A percentile compares a stretch with the other conserved stretches of the same genome.
Evolutionary conservation across 2,113 vertebrate species (phyloP).

Genomic region (Tragelaphus buxtoni): DNA sequence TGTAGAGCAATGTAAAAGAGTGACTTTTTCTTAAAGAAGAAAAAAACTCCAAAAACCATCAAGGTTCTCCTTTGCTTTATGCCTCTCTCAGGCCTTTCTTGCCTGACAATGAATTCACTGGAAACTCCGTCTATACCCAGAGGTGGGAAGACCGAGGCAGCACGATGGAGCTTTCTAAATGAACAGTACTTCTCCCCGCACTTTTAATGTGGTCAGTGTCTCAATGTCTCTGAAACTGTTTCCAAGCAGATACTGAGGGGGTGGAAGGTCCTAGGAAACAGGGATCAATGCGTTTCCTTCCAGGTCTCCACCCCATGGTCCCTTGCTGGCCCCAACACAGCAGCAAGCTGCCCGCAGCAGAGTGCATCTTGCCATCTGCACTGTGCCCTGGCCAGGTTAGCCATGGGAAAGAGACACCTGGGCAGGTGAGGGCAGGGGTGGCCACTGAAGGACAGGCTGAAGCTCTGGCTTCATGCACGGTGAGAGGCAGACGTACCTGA

Average conservation of each 20-base stretch:
- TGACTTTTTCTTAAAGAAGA: background rate
- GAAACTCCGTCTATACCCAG: background rate
- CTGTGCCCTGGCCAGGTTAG: background rate
- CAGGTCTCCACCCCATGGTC: constrained; percentile 60
- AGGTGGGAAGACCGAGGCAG: background rate
- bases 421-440: background rate
- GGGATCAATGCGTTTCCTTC: constrained; percentile 74
- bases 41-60: background rate
- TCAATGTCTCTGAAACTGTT: constrained; percentile 56
- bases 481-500: background rate
- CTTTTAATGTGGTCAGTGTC: background rate
- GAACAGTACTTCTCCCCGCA: background rate
- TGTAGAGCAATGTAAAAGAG: background rate
- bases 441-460: background rate
- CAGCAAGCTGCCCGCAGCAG: background rate
- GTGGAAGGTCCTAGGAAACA: constrained; percentile 54
- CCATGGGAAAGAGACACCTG: background rate
- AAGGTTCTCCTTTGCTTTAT: background rate
- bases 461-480: background rate
- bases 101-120: background rate
- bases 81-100: background rate
- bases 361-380: background rate
- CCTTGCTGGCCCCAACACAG: background rate
- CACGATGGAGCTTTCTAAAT: background rate
- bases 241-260: constrained; percentile 45